A percentile compares a stretch with the other conserved stretches of the same genome.
phyloP scores from a whole-genome alignment of 2,888 invertebrate genomes.

The Sipunculus nudus region DNA sequence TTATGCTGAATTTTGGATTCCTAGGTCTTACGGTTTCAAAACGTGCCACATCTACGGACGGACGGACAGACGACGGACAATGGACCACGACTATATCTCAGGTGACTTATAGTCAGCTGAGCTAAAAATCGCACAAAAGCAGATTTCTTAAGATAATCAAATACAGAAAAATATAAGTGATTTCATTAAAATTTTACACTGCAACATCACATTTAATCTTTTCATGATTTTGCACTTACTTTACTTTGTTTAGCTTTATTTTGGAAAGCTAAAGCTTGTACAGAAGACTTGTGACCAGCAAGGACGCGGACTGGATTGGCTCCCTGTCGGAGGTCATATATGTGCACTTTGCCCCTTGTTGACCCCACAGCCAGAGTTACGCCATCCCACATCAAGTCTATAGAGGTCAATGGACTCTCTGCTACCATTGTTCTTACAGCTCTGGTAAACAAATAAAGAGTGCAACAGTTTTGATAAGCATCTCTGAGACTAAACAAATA shows the following conservation, averaged over 20 bases:
- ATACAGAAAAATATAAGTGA: not conserved
- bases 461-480: too few relatives aligned
- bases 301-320: constrained; percentile 48
- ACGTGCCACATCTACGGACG: too few relatives aligned
- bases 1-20: too few relatives aligned
- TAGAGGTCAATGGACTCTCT: constrained; percentile 60
- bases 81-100: too few relatives aligned
- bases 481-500: too few relatives aligned
- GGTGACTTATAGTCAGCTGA: too few relatives aligned
- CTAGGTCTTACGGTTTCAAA: too few relatives aligned
- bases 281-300: constrained; percentile 60
- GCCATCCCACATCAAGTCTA: constrained; percentile 62
- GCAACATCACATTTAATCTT: not conserved
- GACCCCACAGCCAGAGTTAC: constrained; percentile 63
- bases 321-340: constrained; percentile 63
- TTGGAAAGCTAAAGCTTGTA: constrained; percentile 55
- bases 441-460: constrained; percentile 41
- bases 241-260: not conserved
- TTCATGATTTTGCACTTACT: not conserved
- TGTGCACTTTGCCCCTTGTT: constrained; percentile 59
- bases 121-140: too few relatives aligned
- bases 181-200: not conserved
- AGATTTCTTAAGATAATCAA: too few relatives aligned
- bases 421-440: constrained; percentile 52
- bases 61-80: too few relatives aligned